These are phyloP conservation scores for Porites evermanni DNA, from an alignment of 92 coral and sea anemone species.

Conservation along the genomic window DNA sequence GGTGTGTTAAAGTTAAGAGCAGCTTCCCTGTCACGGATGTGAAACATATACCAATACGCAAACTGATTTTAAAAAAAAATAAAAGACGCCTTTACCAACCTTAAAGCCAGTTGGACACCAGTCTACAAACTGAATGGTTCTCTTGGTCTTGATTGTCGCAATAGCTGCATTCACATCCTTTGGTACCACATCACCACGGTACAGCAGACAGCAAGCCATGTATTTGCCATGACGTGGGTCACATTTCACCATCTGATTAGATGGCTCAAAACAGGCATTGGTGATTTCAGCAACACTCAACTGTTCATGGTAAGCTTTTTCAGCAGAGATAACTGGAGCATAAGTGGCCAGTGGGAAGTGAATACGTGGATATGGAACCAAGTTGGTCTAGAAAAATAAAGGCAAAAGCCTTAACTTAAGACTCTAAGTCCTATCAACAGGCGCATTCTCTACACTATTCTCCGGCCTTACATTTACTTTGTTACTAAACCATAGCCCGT, in stretches of 20 bases:
- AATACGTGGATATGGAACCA: slow-evolving; percentile 90
- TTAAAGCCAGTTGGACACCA: slow-evolving; percentile 92
- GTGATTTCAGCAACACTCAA: slow-evolving; percentile 80
- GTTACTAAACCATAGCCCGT: too few species aligned
- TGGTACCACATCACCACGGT: slow-evolving; percentile 89
- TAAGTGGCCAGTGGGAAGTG: slow-evolving; percentile 92
- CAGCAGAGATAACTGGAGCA: slow-evolving; percentile 82
- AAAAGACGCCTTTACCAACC: slow-evolving; percentile 6
- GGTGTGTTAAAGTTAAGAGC: too few species aligned
- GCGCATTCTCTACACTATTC: too few species aligned
- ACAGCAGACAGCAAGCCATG: slow-evolving; percentile 88
- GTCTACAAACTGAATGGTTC: slow-evolving; percentile 87
- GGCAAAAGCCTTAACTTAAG: too few species aligned
- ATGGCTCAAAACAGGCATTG: slow-evolving; percentile 83
- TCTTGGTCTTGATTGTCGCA: slow-evolving; percentile 83
- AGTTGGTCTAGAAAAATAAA: slow-evolving; percentile 66
- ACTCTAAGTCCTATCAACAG: too few species aligned
- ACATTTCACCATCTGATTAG: slow-evolving; percentile 91
- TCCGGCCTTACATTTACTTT: too few species aligned
- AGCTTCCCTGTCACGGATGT: too few species aligned
- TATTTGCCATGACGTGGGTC: slow-evolving; percentile 91
- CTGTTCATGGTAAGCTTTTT: slow-evolving; percentile 86
- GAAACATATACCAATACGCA: too few species aligned
- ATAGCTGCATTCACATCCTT: slow-evolving; percentile 92
- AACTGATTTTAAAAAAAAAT: too few species aligned